These are phyloP conservation scores for Raja brachyura DNA, from an alignment of 2,113 vertebrate species.

Conservation along the genomic window DNA sequence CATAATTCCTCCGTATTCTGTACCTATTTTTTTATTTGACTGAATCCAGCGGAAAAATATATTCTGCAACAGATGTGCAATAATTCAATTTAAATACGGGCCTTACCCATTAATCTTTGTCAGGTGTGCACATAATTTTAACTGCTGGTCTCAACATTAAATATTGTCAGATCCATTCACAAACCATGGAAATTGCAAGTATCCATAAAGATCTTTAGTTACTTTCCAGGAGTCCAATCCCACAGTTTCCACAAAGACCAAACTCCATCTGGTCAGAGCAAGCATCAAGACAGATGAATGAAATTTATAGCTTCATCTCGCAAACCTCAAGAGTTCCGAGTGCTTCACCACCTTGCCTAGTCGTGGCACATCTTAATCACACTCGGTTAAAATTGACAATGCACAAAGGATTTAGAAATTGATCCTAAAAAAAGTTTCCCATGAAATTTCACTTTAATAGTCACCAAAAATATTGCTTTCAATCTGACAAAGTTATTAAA, in stretches of 20 bases:
- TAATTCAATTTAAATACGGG: neutral
- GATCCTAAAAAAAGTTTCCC: neutral
- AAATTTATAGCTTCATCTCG: neutral
- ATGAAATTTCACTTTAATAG: neutral
- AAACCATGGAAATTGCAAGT: neutral
- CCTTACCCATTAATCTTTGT: neutral
- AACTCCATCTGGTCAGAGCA: neutral
- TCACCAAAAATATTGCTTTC: neutral
- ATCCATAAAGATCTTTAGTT: neutral
- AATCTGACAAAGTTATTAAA: neutral
- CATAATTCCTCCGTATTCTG: neutral
- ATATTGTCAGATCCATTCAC: too few species aligned
- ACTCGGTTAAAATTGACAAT: neutral
- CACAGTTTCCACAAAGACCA: neutral
- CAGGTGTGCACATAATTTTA: neutral
- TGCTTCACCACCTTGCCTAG: neutral
- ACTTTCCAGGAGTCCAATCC: neutral
- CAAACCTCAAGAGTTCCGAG: neutral
- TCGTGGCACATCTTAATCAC: neutral
- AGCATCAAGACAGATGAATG: neutral
- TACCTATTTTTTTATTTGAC: neutral
- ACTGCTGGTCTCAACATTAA: neutral
- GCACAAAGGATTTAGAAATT: neutral
- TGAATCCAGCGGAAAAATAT: neutral
- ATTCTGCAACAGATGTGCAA: neutral